A percentile compares a stretch with the other conserved stretches of the same genome.
Conservation (phyloP, 2,113 vertebrate species). For the Phasianus colchicus region DNA sequence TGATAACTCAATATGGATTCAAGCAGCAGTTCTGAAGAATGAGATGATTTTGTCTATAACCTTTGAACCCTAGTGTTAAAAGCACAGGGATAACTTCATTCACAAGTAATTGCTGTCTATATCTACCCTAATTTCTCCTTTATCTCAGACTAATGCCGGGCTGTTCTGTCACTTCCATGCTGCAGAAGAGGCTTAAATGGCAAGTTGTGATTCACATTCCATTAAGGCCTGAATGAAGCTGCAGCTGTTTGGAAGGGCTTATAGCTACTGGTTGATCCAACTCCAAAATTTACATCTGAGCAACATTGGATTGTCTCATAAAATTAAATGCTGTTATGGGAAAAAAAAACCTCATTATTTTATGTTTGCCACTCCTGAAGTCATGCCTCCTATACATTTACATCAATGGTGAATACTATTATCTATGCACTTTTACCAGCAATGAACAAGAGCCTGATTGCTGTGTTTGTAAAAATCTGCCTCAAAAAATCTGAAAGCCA, state of each 20-base stretch:
- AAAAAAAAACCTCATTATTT: not conserved
- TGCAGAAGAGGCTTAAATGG: not conserved
- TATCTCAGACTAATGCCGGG: not conserved
- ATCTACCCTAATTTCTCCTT: not conserved
- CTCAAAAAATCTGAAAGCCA: no score
- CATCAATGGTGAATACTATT: no score
- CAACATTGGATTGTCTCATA: slow-evolving; percentile 5
- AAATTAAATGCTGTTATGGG: slow-evolving; percentile 8
- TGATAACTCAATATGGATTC: not conserved
- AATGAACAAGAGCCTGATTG: no score
- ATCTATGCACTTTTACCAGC: no score
- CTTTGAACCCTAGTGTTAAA: not conserved
- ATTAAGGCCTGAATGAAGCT: slow-evolving; percentile 10
- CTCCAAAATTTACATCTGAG: not conserved
- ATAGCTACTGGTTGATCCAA: slow-evolving; percentile 41
- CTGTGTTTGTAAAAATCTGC: no score
- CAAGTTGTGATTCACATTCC: slow-evolving; percentile 22
- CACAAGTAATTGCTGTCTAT: not conserved
- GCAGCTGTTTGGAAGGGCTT: slow-evolving; percentile 31
- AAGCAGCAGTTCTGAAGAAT: not conserved
- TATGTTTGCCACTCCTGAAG: not conserved
- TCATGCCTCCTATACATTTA: no score
- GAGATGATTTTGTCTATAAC: not conserved
- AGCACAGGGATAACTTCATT: slow-evolving; percentile 2
- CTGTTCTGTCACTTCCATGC: not conserved